Evolutionary conservation across 53 echinoderm and acorn worm species (phyloP), one percentile per base, ranked within the genome.

Genomic region (Apostichopus leukothele): DNA sequence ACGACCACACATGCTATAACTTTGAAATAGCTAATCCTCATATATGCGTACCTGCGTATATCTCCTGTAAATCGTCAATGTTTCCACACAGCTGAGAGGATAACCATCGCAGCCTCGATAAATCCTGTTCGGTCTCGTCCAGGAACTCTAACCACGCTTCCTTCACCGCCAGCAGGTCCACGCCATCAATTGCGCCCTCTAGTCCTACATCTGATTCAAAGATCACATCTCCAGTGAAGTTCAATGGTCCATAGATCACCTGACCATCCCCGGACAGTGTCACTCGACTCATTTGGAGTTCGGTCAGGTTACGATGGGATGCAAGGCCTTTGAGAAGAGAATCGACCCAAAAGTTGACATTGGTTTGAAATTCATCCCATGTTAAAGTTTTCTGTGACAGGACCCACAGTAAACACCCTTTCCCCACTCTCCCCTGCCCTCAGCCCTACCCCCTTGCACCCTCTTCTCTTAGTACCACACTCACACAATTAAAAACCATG

Each of bases 251-350:
- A 4, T 50, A 21, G 5, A 93, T 78, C 0, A 77, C 57, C 78
- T 91, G 85, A 50, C 60, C 76, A 18, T 54, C 67, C 5, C 86
- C 91, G 6, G 76, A 19, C 5, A 93, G 89, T 9, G 89, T 93
- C 67, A 93, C 61, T n/a, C 93, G 67, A 53, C 68, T 59, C 25
- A 52, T 12, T 20, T 55, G 22, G 7, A 93, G 86, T 60, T 89
- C 26, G 8, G 77, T 83, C 12, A 93, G 63, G 83, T 93, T 63
- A 2, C 79, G 77, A 20, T 67, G 57, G 0, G 90, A 79, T 19
- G 86, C 90, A 5, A 90, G 66, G 26, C 90, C 92, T 92, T 68
- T 57, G 8, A 57, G 57, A 57, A 57, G 57, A 57, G 7, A 10
- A 57, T 4, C 10, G 10, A 57, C 7, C 57, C 10, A 7, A 10